A percentile compares a stretch with the other conserved stretches of the same genome.
phyloP scores from a whole-genome alignment of 2,113 vertebrate species.

The Tyto alba region DNA sequence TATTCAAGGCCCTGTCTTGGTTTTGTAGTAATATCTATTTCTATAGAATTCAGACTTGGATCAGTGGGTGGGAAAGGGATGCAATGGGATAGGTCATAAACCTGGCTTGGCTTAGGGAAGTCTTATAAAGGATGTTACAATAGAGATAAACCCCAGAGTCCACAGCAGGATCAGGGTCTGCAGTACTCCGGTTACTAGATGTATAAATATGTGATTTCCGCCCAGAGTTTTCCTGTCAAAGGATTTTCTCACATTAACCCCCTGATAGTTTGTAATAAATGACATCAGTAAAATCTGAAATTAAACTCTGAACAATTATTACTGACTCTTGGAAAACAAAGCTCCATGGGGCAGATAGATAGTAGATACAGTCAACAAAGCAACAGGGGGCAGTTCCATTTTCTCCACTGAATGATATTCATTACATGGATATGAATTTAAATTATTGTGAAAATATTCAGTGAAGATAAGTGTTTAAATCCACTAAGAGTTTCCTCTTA shows the following conservation, averaged over 20 bases:
- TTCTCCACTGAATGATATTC: background rate
- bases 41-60: background rate
- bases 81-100: background rate
- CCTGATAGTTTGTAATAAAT: background rate
- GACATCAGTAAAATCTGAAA: background rate
- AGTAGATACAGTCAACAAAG: background rate
- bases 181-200: background rate
- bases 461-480: background rate
- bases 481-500: background rate
- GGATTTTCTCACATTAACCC: background rate
- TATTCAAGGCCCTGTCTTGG: background rate
- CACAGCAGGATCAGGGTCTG: background rate
- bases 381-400: background rate
- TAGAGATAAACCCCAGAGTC: background rate
- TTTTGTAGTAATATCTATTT: background rate
- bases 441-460: background rate
- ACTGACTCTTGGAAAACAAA: background rate
- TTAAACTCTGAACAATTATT: background rate
- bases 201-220: background rate
- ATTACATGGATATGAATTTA: background rate
- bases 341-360: background rate
- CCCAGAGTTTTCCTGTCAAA: background rate
- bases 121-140: background rate
- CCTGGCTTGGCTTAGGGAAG: background rate
- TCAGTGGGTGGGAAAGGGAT: background rate